These are phyloP conservation scores for Botia kubotai DNA, from an alignment of 2,797 vertebrate genomes.

Conservation along the genomic window DNA sequence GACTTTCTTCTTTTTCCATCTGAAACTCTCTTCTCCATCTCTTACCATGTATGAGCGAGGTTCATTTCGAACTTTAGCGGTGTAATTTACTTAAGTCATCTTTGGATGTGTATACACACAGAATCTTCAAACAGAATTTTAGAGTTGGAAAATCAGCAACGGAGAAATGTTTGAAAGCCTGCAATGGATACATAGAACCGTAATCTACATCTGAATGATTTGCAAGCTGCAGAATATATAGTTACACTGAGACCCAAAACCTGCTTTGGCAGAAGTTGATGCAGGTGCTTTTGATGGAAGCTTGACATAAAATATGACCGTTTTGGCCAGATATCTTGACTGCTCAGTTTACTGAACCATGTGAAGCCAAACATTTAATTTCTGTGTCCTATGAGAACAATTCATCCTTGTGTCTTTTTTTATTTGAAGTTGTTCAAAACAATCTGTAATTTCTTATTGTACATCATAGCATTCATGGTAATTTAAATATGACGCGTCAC, in stretches of 20 bases:
- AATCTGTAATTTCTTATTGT: not conserved
- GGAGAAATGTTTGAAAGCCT: not conserved
- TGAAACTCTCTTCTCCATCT: not conserved
- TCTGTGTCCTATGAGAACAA: conserved; percentile 2
- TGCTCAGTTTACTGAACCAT: not conserved
- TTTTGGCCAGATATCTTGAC: not conserved
- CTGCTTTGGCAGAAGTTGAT: conserved; percentile 20
- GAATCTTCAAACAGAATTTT: not conserved
- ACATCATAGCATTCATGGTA: not conserved
- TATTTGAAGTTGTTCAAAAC: conserved; percentile 24
- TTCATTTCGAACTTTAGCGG: not conserved
- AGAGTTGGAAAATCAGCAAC: not conserved
- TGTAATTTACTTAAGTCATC: not conserved
- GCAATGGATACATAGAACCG: not conserved
- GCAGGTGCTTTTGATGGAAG: conserved; percentile 21
- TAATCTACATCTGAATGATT: conserved; percentile 26
- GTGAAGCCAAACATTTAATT: conserved; percentile 26
- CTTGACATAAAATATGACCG: not conserved
- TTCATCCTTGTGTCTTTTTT: conserved; percentile 25
- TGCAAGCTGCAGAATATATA: conserved; percentile 14
- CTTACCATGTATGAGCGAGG: not conserved
- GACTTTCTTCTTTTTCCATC: not conserved
- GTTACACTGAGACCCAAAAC: conserved; percentile 22
- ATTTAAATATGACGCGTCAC: not conserved
- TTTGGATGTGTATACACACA: not conserved